Base-by-base conservation (phyloP, 2,797 vertebrate genomes). In the Hydrocynus forskahlii region DNA sequence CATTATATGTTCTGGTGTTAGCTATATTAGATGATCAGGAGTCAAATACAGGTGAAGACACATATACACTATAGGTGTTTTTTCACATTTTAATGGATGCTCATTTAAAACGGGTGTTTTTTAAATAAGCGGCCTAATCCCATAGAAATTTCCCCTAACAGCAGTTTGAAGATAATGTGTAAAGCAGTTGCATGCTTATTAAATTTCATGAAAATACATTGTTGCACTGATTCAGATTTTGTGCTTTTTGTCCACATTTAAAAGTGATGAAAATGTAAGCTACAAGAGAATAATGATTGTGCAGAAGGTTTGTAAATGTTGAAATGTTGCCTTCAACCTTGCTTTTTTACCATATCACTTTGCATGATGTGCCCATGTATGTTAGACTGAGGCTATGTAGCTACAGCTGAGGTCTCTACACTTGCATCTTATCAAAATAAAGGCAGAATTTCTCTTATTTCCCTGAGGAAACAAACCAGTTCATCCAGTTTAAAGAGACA, bases 401-500 rank as follows among this genome's bases (percentile, higher is more conserved):
- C 59, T 25, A 29, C 57, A 59, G 57, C n/a, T 14, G 21, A 29
- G 23, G 21, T 62, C 23, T 0, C 8, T 62, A 12, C 59, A 25
- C 59, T 62, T 62, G 12, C 10, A 10, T 62, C 12, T 13, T 62
- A 12, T 62, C 5, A 23, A 60, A 12, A 29, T 52, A 5, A 25
- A 25, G 2, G 59, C 57, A 60, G 21, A 14, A 55, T 55, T 79
- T 40, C 55, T 75, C 5, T 81, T 50, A n/a, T 14, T 52, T 59
- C 73, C 21, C 12, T 71, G 63, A 60, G 40, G 43, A 10, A 77
- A 60, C 3, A 81, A 83, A 79, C 72, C 69, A 67, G 78, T 63
- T 48, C 52, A 17, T 81, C 79, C 67, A 73, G 79, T 87, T 83
- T 78, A 81, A 80, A 83, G 79, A 75, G 16, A 25, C 5, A 23